Base-by-base conservation (phyloP, 2,797 vertebrate species). In the Eulemur coronatus region DNA sequence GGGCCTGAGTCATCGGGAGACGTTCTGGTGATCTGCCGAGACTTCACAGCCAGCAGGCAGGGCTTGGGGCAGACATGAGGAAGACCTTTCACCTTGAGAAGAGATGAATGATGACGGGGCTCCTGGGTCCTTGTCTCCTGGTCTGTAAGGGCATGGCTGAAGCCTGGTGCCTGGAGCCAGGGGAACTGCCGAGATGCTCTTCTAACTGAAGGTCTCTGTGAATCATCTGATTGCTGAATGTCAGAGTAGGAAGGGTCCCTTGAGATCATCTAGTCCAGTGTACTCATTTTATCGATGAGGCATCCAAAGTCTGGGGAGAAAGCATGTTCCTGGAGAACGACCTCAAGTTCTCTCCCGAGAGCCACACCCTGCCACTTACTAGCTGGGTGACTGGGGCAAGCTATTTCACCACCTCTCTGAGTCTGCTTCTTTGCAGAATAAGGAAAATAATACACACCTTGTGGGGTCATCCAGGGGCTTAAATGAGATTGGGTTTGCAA, bases 201-300 rank as follows among this genome's bases (percentile, higher is more conserved):
- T 96, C 69, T 57, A 79, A 85, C 48, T 24, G 33, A 87, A 96
- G 92, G 48, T 50, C 73, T 73, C 59, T 92, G 26, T 94, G 93
- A 94, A 63, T 95, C 86, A 88, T 91, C 91, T 73, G 72, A 35
- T 63, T 35, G 22, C 88, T 33, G 50, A 76, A 63, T 94, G 79
- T 95, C 89, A 92, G 89, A 94, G 88, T 82, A 89, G 84, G 76
- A 89, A 76, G 82, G 63, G 88, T 63, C 91, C 76, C 89, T 94
- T 24, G 91, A 79, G 94, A 90, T 88, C 95, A 82, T 78, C 59
- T 38, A 38, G 91, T 82, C 43, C 0, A 0, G 1, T 55, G 55
- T 55, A n/a, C 52, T 97, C 80, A 87, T 87, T 91, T 96, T 63
- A 81, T 43, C 6, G 18, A 33, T n/a, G 18, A 94, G 63, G 84